Base-by-base conservation (phyloP, 1,140 invertebrate genomes). In the Philopotamus ludificatus region DNA sequence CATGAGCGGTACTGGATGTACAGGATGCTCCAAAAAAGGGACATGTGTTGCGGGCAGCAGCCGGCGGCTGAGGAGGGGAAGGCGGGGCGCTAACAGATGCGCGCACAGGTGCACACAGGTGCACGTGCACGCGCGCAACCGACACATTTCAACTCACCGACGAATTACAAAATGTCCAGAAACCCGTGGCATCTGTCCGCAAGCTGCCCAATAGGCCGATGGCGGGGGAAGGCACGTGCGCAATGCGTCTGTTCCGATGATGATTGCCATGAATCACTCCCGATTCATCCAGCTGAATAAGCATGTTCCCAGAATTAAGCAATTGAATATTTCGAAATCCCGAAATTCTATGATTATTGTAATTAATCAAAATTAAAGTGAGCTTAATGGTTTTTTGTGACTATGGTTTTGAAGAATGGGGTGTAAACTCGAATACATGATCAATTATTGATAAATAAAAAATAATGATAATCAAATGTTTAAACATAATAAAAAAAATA, bases 71-170 rank as follows among this genome's bases (percentile, higher is more conserved):
- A 34, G 12, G 28, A 12, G 12, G 28, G 21, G n/a, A 16, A 4
- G 15, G 15, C 4, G 42, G 4, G 20, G 4, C 49, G 9, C 20
- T 20, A 57, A 57, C 54, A 57, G 54, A 57, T 57, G 54, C 54
- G 34, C 51, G 54, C 54, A 57, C 28, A 42, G 34, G 54, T 57
- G 54, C 54, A 57, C 54, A 57, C 54, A 57, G 54, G 54, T 57
- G 54, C 54, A 57, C 23, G 10, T 20, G 39, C 54, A 57, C 54
- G 54, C 54, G 28, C 54, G 15, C 18, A 39, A 21, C 9, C 50
- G 23, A 18, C n/a, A 10, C 20, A 16, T 18, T 15, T 18, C 18
- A 12, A 44, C n/a, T 18, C 1, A 44, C 41, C 41, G 41, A 44
- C 41, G n/a, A 44, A 44, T 44, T 44, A 15, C n/a, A 44, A 44